phyloP scores from a whole-genome alignment of 2,888 invertebrate genomes.

The Eustalomyia histrio region DNA sequence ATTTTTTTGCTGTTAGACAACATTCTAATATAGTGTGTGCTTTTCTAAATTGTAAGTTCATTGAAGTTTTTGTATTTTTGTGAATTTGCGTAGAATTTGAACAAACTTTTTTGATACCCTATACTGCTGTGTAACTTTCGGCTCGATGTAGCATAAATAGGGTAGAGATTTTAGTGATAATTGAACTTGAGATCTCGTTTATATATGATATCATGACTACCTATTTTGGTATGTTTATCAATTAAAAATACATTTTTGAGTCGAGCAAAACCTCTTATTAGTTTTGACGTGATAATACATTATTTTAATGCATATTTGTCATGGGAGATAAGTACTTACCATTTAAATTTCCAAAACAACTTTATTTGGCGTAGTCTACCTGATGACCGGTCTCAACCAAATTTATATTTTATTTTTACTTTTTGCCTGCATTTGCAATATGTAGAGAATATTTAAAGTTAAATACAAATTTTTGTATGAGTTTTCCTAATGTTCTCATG shows the following conservation, averaged over 20 bases:
- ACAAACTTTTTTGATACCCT: not conserved
- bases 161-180: too few relatives aligned
- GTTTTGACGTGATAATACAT: too few relatives aligned
- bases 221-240: too few relatives aligned
- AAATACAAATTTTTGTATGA: not conserved
- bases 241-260: too few relatives aligned
- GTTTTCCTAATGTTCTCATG: slow-evolving; percentile 35
- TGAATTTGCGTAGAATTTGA: slow-evolving; percentile 9
- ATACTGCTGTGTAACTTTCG: not conserved
- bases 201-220: too few relatives aligned
- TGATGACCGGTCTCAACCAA: not conserved
- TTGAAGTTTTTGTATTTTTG: slow-evolving; percentile 21
- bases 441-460: slow-evolving; percentile 1
- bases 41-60: slow-evolving; percentile 28
- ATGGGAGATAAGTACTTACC: too few relatives aligned
- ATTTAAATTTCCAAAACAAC: too few relatives aligned
- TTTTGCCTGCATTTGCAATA: not conserved
- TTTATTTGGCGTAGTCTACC: not conserved
- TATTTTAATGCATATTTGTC: too few relatives aligned
- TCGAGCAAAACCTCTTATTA: too few relatives aligned
- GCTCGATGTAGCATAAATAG: too few relatives aligned
- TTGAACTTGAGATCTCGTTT: too few relatives aligned
- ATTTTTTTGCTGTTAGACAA: slow-evolving; percentile 7
- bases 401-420: not conserved
- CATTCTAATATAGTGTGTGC: slow-evolving; percentile 24